These are phyloP conservation scores for Aselliscus stoliczkanus DNA, from an alignment of 2,797 vertebrate genomes.

Conservation along the genomic window DNA sequence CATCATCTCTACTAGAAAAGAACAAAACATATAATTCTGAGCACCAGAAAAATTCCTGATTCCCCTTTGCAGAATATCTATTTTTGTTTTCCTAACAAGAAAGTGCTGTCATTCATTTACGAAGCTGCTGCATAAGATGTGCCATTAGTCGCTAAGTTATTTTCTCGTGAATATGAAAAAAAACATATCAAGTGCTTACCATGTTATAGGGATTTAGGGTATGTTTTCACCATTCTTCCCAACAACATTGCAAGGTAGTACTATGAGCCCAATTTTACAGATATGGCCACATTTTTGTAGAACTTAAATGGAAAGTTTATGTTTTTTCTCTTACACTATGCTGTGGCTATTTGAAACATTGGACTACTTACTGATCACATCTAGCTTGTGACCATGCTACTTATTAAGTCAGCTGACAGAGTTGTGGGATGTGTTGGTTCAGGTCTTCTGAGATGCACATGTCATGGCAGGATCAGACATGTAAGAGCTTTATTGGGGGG, in stretches of 20 bases:
- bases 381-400: background rate
- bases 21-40: background rate
- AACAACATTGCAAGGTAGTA: background rate
- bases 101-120: background rate
- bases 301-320: background rate
- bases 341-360: background rate
- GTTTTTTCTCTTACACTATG: background rate
- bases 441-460: conserved; percentile 1
- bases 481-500: background rate
- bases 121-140: conserved; percentile 5
- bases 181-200: background rate
- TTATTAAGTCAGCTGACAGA: background rate
- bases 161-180: conserved; percentile 41
- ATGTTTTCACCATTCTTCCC: background rate
- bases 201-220: background rate
- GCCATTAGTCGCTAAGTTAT: background rate
- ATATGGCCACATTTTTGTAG: background rate
- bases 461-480: background rate
- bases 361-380: background rate
- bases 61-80: background rate
- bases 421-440: background rate
- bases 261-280: background rate
- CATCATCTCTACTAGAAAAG: background rate
- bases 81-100: conserved; percentile 13
- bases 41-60: background rate